phyloP scores from a whole-genome alignment of 1,140 invertebrate genomes.

The Paralvinella palmiformis region DNA sequence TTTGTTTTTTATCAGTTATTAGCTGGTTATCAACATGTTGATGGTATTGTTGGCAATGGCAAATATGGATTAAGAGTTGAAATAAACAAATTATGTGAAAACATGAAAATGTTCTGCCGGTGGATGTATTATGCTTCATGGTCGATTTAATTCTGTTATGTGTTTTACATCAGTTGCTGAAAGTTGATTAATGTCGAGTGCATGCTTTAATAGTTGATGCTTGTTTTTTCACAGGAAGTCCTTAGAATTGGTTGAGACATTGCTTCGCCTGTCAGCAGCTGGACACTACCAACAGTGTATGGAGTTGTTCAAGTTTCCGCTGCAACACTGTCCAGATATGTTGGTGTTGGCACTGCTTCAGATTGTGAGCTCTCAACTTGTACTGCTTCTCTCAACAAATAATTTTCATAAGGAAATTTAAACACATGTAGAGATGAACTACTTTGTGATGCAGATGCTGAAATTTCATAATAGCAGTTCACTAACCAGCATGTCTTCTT shows the following conservation, averaged over 20 bases:
- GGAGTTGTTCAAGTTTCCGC: constrained; percentile 86
- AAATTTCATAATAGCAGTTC: not conserved
- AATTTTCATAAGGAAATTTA: not conserved
- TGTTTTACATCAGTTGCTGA: too few species aligned
- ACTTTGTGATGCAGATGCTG: not conserved
- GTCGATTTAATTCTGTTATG: too few species aligned
- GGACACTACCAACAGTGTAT: constrained; percentile 70
- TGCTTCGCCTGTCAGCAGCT: constrained; percentile 79
- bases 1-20: not conserved
- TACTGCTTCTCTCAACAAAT: not conserved
- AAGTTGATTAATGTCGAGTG: too few species aligned
- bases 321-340: constrained; percentile 89
- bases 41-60: too few species aligned
- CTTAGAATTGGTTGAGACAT: constrained; percentile 66
- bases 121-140: too few species aligned
- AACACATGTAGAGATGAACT: not conserved
- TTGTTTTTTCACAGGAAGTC: constrained; percentile 49
- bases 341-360: constrained; percentile 80
- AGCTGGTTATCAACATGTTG: too few species aligned
- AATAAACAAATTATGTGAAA: too few species aligned
- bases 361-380: constrained; percentile 56
- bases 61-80: too few species aligned
- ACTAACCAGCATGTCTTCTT: constrained; percentile 10
- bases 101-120: too few species aligned
- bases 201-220: too few species aligned